Percentiles rank a stretch among this genome's conserved stretches.
Evolutionary conservation across 1,140 invertebrate genomes (phyloP).

Genomic region (Pseudomyrmex dendroicus): DNA sequence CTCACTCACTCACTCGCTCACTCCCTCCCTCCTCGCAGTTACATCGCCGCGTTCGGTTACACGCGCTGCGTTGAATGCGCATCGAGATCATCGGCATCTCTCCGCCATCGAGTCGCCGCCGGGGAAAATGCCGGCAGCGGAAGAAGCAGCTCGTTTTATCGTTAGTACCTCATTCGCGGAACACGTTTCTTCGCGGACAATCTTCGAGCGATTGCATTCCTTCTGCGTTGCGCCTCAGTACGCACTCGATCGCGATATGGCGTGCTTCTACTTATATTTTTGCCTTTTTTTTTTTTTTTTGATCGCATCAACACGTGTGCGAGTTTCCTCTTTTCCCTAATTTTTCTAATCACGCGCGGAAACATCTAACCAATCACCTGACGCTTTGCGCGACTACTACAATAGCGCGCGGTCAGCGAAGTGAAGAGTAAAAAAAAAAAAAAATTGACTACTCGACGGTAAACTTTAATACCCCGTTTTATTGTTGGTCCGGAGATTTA

Average conservation of each 20-base stretch:
- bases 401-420: constrained; percentile 34
- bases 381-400: background rate
- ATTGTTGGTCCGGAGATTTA: constrained; percentile 55
- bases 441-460: constrained; percentile 4
- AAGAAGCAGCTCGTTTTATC: constrained; percentile 61
- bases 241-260: background rate
- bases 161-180: constrained; percentile 59
- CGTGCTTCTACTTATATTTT: constrained; percentile 11
- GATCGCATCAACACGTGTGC: no score
- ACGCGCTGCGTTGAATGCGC: constrained; percentile 4
- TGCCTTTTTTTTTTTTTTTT: background rate
- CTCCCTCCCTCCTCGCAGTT: constrained; percentile 15
- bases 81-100: constrained; percentile 65
- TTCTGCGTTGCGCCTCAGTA: constrained; percentile 11
- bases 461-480: constrained; percentile 55
- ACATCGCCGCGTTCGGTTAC: constrained; percentile 45
- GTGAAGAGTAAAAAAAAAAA: background rate
- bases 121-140: constrained; percentile 23
- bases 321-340: background rate
- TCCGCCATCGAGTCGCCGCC: constrained; percentile 34
- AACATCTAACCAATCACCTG: background rate
- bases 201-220: constrained; percentile 41
- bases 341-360: constrained; percentile 17
- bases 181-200: constrained; percentile 55
- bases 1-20: background rate